Evolutionary conservation across 2,113 vertebrate genomes (phyloP).

Genomic region (Polyodon spathula): DNA sequence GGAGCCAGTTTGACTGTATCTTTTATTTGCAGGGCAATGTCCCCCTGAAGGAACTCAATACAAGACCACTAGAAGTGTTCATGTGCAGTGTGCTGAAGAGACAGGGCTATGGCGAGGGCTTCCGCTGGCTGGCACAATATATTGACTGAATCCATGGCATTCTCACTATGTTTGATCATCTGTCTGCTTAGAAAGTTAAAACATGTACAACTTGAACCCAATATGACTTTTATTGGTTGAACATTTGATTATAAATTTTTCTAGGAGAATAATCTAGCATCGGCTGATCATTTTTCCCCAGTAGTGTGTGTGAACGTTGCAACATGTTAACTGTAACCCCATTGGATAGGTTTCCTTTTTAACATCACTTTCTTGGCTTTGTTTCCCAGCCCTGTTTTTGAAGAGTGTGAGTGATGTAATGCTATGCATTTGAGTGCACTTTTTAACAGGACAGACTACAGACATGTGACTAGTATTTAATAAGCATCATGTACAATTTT

Average conservation of each 20-base stretch:
- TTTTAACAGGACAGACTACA: conserved; percentile 66
- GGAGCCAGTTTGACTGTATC: too few species aligned
- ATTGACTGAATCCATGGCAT: conserved; percentile 62
- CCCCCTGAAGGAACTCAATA: conserved; percentile 85
- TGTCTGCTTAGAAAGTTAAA: conserved; percentile 46
- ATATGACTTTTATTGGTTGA: conserved; percentile 76
- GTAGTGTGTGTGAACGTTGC: conserved; percentile 45
- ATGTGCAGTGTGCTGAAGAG: conserved; percentile 98
- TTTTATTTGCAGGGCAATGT: conserved; percentile 67
- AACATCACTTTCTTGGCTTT: too few species aligned
- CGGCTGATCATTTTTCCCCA: conserved; percentile 28
- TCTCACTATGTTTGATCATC: conserved; percentile 35
- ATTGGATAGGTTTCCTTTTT: too few species aligned
- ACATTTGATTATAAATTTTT: conserved; percentile 57
- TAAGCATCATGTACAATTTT: conserved; percentile 59
- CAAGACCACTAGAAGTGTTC: conserved; percentile 88
- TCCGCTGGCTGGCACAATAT: conserved; percentile 98
- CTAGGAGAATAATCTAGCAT: conserved; percentile 58
- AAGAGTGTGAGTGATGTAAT: conserved; percentile 49
- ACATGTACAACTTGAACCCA: conserved; percentile 68
- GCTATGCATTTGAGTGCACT: conserved; percentile 62
- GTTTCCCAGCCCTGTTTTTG: conserved; percentile 31
- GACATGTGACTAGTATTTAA: conserved; percentile 64
- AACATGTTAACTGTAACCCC: conserved; percentile 60
- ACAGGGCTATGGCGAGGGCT: conserved; percentile 94